Evolutionary conservation across 2,113 vertebrate species (phyloP).

Genomic region (Notarius lentiginosus): DNA sequence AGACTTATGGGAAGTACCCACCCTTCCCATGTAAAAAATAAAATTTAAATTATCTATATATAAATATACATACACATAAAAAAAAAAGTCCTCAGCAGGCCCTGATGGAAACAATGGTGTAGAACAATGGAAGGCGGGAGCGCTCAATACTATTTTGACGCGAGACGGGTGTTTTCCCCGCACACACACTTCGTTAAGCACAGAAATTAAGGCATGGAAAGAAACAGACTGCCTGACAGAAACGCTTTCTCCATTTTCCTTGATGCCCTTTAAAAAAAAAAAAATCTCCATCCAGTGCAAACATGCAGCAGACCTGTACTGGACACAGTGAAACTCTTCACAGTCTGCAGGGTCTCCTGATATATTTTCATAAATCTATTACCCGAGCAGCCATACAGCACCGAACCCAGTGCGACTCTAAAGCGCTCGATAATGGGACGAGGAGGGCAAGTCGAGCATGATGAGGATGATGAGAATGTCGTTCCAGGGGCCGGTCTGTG

Average conservation of each 20-base stretch:
- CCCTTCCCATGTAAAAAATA: conserved; percentile 48
- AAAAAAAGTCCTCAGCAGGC: conserved; percentile 31
- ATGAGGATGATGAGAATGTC: conserved; percentile 61
- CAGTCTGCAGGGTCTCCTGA: conserved; percentile 20
- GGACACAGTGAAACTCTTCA: not conserved
- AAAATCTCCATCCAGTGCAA: not conserved
- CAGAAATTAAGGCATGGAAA: conserved; percentile 40
- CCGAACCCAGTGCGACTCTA: conserved; percentile 59
- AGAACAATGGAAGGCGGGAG: conserved; percentile 50
- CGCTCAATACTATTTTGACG: conserved; percentile 27
- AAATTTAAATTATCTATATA: not conserved
- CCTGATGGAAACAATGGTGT: conserved; percentile 62
- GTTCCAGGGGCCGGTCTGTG: conserved; percentile 45
- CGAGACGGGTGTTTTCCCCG: conserved; percentile 37
- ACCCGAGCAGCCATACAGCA: conserved; percentile 48
- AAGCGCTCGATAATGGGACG: conserved; percentile 67
- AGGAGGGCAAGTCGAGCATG: conserved; percentile 51
- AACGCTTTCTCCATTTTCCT: conserved; percentile 13
- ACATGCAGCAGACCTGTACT: not conserved
- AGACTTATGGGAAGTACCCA: conserved; percentile 54
- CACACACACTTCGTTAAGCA: conserved; percentile 55
- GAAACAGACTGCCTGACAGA: conserved; percentile 21
- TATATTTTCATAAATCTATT: conserved; percentile 71
- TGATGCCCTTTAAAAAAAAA: not conserved
- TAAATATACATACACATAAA: not conserved